A percentile compares a stretch with the other conserved stretches of the same genome.
These are phyloP conservation scores for Thinocorus orbignyianus DNA, from an alignment of 2,113 vertebrate genomes.

Conservation along the genomic window DNA sequence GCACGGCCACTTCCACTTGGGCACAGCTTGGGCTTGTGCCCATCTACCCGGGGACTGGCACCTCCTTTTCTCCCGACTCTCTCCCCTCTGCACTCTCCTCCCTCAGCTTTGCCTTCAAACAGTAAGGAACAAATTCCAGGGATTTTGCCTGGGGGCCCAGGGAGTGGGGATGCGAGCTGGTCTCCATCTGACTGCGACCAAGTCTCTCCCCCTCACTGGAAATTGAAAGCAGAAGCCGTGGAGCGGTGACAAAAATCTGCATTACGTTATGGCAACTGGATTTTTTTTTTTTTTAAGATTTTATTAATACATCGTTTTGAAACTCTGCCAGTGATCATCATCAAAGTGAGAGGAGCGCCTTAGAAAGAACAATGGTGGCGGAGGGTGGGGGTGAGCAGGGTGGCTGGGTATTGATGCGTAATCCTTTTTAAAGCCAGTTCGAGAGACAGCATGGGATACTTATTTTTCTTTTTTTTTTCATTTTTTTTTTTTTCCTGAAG, in stretches of 20 bases:
- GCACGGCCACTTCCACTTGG: fast-evolving
- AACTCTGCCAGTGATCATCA: constrained; percentile 84
- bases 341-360: constrained; percentile 79
- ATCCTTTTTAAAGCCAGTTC: constrained; percentile 49
- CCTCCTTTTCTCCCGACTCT: not conserved
- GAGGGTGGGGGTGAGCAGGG: constrained; percentile 51
- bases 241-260: constrained; percentile 90
- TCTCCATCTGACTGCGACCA: constrained; percentile 71
- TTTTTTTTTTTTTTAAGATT: constrained; percentile 72
- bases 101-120: constrained; percentile 35
- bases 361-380: constrained; percentile 61
- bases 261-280: constrained; percentile 83
- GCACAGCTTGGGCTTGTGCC: not conserved
- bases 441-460: constrained; percentile 36
- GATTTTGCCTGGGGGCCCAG: constrained; percentile 60
- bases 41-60: not conserved
- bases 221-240: constrained; percentile 88
- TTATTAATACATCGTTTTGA: constrained; percentile 81
- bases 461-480: not conserved
- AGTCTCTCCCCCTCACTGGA: constrained; percentile 76
- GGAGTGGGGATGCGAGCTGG: constrained; percentile 48
- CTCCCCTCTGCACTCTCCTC: not conserved
- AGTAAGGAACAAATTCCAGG: constrained; percentile 70
- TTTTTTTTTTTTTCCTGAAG: constrained; percentile 23
- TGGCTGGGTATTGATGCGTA: constrained; percentile 62